phyloP scores from a whole-genome alignment of 1,140 invertebrate genomes.

The Drosophila lowei region DNA sequence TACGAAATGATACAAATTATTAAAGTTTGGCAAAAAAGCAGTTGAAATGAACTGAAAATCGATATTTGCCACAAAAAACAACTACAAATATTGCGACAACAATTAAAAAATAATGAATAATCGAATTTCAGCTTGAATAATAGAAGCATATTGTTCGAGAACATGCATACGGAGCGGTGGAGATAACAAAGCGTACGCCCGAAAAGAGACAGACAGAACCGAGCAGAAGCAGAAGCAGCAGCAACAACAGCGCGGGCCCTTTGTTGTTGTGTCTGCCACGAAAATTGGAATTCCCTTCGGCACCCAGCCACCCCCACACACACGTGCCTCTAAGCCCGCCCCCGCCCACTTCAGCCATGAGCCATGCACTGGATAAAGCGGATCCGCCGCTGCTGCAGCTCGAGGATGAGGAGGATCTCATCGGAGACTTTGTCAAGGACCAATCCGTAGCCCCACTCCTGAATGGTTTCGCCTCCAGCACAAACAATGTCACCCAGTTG shows the following conservation, averaged over 20 bases:
- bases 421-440: slow-evolving; percentile 69
- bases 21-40: neutral
- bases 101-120: slow-evolving; percentile 32
- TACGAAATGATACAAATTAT: neutral
- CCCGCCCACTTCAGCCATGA: slow-evolving; percentile 15
- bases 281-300: slow-evolving; percentile 17
- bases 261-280: slow-evolving; percentile 56
- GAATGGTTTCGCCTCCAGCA: slow-evolving; percentile 52
- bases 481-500: slow-evolving; percentile 46
- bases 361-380: slow-evolving; percentile 35
- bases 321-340: slow-evolving; percentile 16
- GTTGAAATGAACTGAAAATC: slow-evolving; percentile 45
- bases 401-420: slow-evolving; percentile 74
- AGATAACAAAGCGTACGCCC: slow-evolving; percentile 65
- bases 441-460: slow-evolving; percentile 49
- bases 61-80: slow-evolving; percentile 56
- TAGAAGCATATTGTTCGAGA: slow-evolving; percentile 43
- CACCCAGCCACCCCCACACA: slow-evolving; percentile 25
- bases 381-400: slow-evolving; percentile 69
- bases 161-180: slow-evolving; percentile 57
- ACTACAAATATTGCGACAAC: slow-evolving; percentile 33
- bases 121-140: slow-evolving; percentile 47
- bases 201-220: slow-evolving; percentile 49
- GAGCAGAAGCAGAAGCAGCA: neutral
- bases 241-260: slow-evolving; percentile 50